A percentile compares a stretch with the other conserved stretches of the same genome.
These are phyloP conservation scores for Hemibagrus guttatus DNA, from an alignment of 2,797 vertebrate species.

Conservation along the genomic window DNA sequence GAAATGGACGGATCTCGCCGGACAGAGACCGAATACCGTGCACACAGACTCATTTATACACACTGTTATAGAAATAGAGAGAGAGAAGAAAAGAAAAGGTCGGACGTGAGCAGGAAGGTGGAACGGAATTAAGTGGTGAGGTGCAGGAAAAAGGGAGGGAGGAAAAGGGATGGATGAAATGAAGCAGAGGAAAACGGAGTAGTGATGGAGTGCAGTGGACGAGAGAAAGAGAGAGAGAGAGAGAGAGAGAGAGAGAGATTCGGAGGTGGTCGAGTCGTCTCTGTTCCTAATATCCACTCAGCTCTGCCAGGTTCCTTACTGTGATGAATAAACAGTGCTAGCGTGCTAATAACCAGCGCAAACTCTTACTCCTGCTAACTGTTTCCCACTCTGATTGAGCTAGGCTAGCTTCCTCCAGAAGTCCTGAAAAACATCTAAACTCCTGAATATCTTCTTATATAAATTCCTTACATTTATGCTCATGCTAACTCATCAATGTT, in stretches of 20 bases:
- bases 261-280: background rate
- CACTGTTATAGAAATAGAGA: background rate
- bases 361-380: background rate
- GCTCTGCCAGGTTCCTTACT: conserved; percentile 26
- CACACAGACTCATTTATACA: conserved; percentile 21
- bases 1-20: conserved; percentile 68
- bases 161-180: background rate
- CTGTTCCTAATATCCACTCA: conserved; percentile 58
- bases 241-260: background rate
- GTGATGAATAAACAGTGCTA: background rate
- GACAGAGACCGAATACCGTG: conserved; percentile 23
- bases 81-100: too few relatives aligned
- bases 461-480: too few relatives aligned
- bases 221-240: background rate
- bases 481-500: too few relatives aligned
- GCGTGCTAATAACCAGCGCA: background rate
- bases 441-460: too few relatives aligned
- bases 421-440: too few relatives aligned
- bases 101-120: background rate
- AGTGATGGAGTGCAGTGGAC: background rate
- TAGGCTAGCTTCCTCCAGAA: background rate
- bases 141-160: background rate
- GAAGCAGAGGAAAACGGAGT: conserved; percentile 37
- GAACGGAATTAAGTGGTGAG: background rate
- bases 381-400: background rate